Conservation (phyloP, 2,113 vertebrate species). For the Otolemur garnettii region DNA sequence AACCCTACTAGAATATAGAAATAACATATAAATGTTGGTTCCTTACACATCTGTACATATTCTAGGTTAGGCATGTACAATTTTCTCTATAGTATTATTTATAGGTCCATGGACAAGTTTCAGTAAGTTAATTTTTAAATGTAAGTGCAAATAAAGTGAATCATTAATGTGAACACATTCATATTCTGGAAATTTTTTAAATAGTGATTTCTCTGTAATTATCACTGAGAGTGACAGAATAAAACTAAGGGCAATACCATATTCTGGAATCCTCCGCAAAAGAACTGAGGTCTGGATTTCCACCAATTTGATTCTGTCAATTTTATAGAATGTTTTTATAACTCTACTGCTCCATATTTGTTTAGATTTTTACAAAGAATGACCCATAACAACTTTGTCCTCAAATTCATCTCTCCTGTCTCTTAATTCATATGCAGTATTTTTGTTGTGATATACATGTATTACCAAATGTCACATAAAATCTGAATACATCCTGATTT, state of each 20-base stretch:
- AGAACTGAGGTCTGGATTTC: not conserved
- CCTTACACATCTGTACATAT: not conserved
- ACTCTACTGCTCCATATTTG: not conserved
- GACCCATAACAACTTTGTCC: not conserved
- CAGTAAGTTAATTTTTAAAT: not conserved
- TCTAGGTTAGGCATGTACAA: not conserved
- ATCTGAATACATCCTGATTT: not conserved
- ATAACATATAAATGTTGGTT: not conserved
- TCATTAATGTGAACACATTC: not conserved
- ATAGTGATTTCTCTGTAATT: not conserved
- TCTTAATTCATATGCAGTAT: not conserved
- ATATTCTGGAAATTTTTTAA: not conserved
- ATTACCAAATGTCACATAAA: not conserved
- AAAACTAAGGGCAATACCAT: not conserved
- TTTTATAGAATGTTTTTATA: not conserved
- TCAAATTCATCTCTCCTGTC: not conserved
- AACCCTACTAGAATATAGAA: not conserved
- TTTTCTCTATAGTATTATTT: not conserved
- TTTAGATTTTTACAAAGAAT: not conserved
- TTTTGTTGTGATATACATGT: not conserved
- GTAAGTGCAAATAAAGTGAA: not conserved
- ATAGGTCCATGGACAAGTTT: not conserved
- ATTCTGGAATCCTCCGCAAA: not conserved
- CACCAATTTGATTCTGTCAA: not conserved
- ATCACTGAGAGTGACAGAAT: not conserved